A percentile compares a stretch with the other conserved stretches of the same genome.
phyloP scores from a whole-genome alignment of 2,113 vertebrate genomes.

The Colaptes auratus region DNA sequence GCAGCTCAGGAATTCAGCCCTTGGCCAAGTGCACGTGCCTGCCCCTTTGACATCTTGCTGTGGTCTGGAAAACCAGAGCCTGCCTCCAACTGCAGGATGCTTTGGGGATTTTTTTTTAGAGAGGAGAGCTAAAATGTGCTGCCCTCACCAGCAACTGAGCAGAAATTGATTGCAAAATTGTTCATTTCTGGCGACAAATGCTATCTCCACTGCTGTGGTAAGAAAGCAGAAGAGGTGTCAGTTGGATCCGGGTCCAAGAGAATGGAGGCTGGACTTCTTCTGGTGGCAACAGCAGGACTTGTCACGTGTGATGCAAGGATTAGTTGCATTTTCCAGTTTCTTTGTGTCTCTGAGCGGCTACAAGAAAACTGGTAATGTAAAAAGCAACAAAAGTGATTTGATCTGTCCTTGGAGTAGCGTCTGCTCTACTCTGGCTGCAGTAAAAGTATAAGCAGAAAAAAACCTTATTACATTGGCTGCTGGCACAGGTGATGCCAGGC shows the following conservation, averaged over 20 bases:
- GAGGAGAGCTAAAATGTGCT: neutral
- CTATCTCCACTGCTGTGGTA: neutral
- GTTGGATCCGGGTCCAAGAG: accelerated
- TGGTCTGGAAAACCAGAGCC: neutral
- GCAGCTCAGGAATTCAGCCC: neutral
- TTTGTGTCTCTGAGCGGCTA: neutral
- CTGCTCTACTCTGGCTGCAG: neutral
- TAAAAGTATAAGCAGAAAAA: neutral
- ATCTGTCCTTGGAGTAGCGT: neutral
- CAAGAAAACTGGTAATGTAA: neutral
- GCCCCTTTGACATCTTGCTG: neutral
- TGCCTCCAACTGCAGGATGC: neutral
- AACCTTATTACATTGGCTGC: neutral
- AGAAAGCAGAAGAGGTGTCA: neutral
- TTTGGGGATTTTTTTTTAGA: neutral
- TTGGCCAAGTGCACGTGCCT: neutral
- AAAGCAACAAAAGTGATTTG: neutral
- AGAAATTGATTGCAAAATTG: neutral
- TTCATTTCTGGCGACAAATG: neutral
- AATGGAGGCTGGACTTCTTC: neutral
- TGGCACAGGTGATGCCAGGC: neutral
- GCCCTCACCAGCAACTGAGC: neutral
- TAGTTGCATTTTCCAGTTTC: neutral
- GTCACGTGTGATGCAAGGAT: neutral
- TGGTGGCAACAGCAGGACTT: neutral